phyloP scores from a whole-genome alignment of 2,797 vertebrate genomes.

The Chelon auratus region DNA sequence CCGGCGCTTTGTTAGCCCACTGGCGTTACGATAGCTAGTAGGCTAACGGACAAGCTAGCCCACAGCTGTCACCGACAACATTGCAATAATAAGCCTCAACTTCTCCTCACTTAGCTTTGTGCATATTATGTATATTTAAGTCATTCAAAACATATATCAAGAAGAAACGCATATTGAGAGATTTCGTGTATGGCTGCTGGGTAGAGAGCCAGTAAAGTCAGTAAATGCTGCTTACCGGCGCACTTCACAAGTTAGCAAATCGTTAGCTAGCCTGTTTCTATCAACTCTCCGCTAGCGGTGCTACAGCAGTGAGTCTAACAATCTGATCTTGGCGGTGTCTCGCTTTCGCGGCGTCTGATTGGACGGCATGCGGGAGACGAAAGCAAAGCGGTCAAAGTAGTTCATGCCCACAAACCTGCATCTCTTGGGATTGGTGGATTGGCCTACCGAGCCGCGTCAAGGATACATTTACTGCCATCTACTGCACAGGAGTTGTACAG shows the following conservation, averaged over 20 bases:
- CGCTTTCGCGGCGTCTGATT: slow-evolving; percentile 73
- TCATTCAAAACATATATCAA: not conserved
- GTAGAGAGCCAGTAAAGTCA: slow-evolving; percentile 9
- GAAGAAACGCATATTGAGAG: not conserved
- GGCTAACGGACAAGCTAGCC: slow-evolving; percentile 64
- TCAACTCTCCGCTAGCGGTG: slow-evolving; percentile 64
- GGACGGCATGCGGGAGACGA: slow-evolving; percentile 72
- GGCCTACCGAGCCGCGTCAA: not conserved
- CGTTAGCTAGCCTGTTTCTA: slow-evolving; percentile 60
- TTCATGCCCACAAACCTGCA: slow-evolving; percentile 50
- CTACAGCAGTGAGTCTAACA: slow-evolving; percentile 78
- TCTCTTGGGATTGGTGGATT: slow-evolving; percentile 38
- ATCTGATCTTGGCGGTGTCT: slow-evolving; percentile 90
- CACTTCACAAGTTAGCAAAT: slow-evolving; percentile 68
- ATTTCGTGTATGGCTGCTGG: not conserved
- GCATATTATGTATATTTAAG: not conserved
- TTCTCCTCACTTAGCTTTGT: slow-evolving; percentile 7
- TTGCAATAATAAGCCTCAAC: slow-evolving; percentile 33
- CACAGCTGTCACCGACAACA: slow-evolving; percentile 72
- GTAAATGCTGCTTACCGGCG: slow-evolving; percentile 73
- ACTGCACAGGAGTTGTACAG: slow-evolving; percentile 45
- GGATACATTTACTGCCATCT: slow-evolving; percentile 48
- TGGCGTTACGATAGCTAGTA: slow-evolving; percentile 37
- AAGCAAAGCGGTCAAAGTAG: slow-evolving; percentile 47
- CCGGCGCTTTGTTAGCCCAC: slow-evolving; percentile 75